These are phyloP conservation scores for Apis florea DNA, from an alignment of 1,140 invertebrate species.

Conservation along the genomic window DNA sequence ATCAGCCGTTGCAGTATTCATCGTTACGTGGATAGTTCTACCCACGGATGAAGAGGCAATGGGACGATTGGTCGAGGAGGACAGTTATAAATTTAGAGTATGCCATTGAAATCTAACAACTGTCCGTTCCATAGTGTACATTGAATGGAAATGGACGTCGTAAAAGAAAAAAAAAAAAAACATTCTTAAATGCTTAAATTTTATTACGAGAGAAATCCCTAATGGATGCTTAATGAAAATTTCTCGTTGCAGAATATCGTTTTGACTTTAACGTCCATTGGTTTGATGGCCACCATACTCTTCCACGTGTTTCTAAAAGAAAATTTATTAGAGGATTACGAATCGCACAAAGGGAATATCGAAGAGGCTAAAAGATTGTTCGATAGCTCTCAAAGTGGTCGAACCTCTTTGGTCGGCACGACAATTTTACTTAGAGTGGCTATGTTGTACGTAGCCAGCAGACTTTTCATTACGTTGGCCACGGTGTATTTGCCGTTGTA, in stretches of 20 bases:
- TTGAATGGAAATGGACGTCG: too few species aligned
- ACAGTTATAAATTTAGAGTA: constrained; percentile 90
- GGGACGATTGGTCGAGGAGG: constrained; percentile 83
- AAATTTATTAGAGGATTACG: constrained; percentile 68
- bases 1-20: constrained; percentile 88
- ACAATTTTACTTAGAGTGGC: constrained; percentile 73
- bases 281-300: constrained; percentile 80
- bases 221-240: not conserved
- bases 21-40: constrained; percentile 88
- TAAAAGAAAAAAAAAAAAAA: too few species aligned
- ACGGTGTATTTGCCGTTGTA: constrained; percentile 94
- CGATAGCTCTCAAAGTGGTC: constrained; percentile 22
- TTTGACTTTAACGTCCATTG: constrained; percentile 81
- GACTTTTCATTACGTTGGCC: constrained; percentile 91
- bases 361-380: constrained; percentile 43
- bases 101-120: constrained; percentile 37
- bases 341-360: constrained; percentile 25
- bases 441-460: constrained; percentile 88
- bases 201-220: not conserved
- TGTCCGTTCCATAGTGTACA: too few species aligned
- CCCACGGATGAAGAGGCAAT: constrained; percentile 80
- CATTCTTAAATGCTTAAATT: too few species aligned
- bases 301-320: constrained; percentile 82
- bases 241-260: constrained; percentile 81
- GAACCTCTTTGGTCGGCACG: constrained; percentile 63